Conservation (phyloP, 53 echinoderm and acorn worm species). For the Zoroaster sp. region DNA sequence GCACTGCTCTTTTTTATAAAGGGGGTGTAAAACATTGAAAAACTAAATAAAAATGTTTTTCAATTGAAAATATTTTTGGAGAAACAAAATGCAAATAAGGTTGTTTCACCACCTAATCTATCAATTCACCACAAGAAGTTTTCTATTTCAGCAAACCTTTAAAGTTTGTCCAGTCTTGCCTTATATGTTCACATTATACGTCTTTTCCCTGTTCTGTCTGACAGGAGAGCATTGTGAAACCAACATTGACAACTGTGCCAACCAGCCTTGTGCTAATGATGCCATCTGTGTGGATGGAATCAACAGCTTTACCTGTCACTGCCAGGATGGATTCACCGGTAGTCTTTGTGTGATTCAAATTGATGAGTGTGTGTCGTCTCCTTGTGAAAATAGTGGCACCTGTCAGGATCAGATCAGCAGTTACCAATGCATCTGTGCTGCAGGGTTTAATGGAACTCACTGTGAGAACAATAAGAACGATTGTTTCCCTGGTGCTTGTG, state of each 20-base stretch:
- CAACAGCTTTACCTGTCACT: conserved; percentile 23
- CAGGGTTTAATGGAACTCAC: conserved; percentile 28
- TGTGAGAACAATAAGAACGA: conserved; percentile 44
- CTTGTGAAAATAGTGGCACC: conserved; percentile 33
- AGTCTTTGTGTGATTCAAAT: conserved; percentile 24
- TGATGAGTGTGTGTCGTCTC: conserved; percentile 22
- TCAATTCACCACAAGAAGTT: no score
- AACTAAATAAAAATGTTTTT: no score
- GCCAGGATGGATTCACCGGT: conserved; percentile 26
- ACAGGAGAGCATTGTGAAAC: conserved; percentile 40
- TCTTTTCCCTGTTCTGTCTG: not conserved
- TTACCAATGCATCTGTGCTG: conserved; percentile 27
- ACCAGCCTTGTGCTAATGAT: conserved; percentile 3
- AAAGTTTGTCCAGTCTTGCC: not conserved
- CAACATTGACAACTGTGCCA: conserved; percentile 22
- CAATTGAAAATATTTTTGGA: no score
- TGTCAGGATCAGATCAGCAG: conserved; percentile 30
- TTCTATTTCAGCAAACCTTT: no score
- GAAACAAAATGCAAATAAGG: no score
- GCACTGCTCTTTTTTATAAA: no score
- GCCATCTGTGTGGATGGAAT: conserved; percentile 16
- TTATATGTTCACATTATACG: not conserved
- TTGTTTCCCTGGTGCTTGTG: conserved; percentile 17
- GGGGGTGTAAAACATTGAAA: no score
- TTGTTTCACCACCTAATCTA: no score